Evolutionary conservation across 1,140 invertebrate species (phyloP).

Genomic region (Apis cerana): DNA sequence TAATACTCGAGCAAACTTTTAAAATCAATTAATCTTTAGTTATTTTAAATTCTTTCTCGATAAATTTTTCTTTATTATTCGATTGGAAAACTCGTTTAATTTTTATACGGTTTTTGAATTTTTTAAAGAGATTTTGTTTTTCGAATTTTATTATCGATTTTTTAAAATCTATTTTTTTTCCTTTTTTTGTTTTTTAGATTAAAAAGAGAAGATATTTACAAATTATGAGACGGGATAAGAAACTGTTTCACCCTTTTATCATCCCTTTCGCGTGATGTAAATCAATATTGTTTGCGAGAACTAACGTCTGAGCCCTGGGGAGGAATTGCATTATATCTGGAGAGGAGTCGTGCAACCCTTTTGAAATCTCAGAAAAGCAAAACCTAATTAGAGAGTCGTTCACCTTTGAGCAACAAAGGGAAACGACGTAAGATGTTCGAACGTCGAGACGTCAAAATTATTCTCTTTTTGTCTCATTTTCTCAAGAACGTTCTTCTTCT

Average conservation of each 20-base stretch:
- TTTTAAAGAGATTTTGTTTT: too few relatives aligned
- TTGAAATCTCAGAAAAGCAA: constrained; percentile 32
- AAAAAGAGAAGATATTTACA: too few relatives aligned
- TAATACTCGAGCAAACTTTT: too few relatives aligned
- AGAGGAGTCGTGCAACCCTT: constrained; percentile 25
- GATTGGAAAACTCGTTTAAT: too few relatives aligned
- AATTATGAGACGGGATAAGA: neutral
- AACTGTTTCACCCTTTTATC: neutral
- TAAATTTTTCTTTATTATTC: too few relatives aligned
- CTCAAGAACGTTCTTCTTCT: too few relatives aligned
- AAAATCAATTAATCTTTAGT: too few relatives aligned
- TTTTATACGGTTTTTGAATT: too few relatives aligned
- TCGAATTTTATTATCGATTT: too few relatives aligned
- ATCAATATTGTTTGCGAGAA: constrained; percentile 27
- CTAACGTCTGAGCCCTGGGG: neutral
- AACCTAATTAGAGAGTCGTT: constrained; percentile 40
- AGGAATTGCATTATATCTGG: constrained; percentile 40
- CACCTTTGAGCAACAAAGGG: constrained; percentile 18
- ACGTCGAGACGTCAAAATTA: constrained; percentile 29
- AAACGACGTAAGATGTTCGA: neutral
- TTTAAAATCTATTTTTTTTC: too few relatives aligned
- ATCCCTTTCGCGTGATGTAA: neutral
- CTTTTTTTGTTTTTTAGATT: too few relatives aligned
- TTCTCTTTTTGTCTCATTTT: neutral
- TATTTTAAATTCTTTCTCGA: too few relatives aligned